Evolutionary conservation across 1,140 invertebrate species (phyloP), one percentile per base, ranked within the genome.

Genomic region (Papilio aristodemus): DNA sequence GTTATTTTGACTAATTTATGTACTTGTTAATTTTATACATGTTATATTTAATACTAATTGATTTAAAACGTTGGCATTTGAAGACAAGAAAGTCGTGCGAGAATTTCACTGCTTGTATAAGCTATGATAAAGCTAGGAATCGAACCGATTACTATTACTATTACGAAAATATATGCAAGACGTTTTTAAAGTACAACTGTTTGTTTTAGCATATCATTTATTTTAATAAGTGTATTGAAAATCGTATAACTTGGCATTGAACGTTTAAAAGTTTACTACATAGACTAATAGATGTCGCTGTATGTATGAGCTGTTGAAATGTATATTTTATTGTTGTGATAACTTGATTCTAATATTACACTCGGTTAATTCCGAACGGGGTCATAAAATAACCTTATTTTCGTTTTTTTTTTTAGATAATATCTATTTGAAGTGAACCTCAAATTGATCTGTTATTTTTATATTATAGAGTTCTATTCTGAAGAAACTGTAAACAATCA

Each of bases 401-500:
- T 36, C 11, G 60, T 0, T 13, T 5, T n/a, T 27, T 25, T 43
- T 43, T 25, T 11, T 11, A 4, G 0, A 0, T 25, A 8, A 38
- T 39, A 22, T 39, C 11, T 39, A 22, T 14, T 13, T 4, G n/a
- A 39, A 22, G 1, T n/a, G 0, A 27, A 60, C 32, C 22, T 63
- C 22, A 50, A 62, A 32, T 62, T 36, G 41, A 27, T 57, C 8
- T 64, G 10, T 57, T 67, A 57, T 70, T 62, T 71, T 73, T 68
- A 72, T 72, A 58, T 93, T 93, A 75, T 93, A 94, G 97, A 98
- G 92, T 98, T 98, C 84, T 98, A 98, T 87, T 97, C 96, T 36
- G 97, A 98, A 92, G 97, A 98, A 84, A 96, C 96, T 14, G 97
- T 98, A 13, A 98, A 99, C 86, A 98, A 98, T 91, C 97, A 98